These are phyloP conservation scores for Cliona cf. orientalis DNA, from an alignment of 37 sponge, comb jelly and placozoan species.

Conservation along the genomic window DNA sequence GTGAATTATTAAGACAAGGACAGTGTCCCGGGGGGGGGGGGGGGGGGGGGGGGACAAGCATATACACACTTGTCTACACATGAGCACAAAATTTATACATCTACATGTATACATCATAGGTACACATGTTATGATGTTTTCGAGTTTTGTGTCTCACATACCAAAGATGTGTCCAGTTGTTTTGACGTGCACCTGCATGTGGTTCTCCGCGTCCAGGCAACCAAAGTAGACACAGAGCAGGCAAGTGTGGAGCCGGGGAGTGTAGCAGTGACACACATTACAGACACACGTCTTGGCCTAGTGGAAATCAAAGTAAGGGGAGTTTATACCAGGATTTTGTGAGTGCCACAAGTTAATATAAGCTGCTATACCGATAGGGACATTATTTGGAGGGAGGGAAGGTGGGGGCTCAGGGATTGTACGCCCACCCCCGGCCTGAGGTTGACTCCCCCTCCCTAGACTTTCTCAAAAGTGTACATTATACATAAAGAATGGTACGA, in stretches of 20 bases:
- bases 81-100: not conserved
- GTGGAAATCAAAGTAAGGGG: not conserved
- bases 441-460: too few relatives aligned
- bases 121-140: not conserved
- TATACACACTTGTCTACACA: conserved; percentile 16
- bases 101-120: not conserved
- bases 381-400: too few relatives aligned
- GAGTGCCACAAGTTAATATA: too few relatives aligned
- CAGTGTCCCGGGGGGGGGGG: too few relatives aligned
- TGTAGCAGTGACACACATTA: conserved; percentile 62
- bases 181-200: conserved; percentile 68
- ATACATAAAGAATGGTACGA: too few relatives aligned
- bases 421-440: too few relatives aligned
- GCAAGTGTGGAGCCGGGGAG: conserved; percentile 75
- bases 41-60: conserved; percentile 6
- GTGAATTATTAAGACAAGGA: too few relatives aligned
- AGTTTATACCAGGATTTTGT: too few relatives aligned
- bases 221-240: conserved; percentile 92
- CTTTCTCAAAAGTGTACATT: too few relatives aligned
- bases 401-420: too few relatives aligned
- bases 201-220: conserved; percentile 79
- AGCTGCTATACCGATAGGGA: too few relatives aligned
- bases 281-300: conserved; percentile 80
- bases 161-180: conserved; percentile 70
- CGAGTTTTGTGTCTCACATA: conserved; percentile 20